Conservation (phyloP, 2,888 invertebrate genomes). For the Melieria crassipennis region DNA sequence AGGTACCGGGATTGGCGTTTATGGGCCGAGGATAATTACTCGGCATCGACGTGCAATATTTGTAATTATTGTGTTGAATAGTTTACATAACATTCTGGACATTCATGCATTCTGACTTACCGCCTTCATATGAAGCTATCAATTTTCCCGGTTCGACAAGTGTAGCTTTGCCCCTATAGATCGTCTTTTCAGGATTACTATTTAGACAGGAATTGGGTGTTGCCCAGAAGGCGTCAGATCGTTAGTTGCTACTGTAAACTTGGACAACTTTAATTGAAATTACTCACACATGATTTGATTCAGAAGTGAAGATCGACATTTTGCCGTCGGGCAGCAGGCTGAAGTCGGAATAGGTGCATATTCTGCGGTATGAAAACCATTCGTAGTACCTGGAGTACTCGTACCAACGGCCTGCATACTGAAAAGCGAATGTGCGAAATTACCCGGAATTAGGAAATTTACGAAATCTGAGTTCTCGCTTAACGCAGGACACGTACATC, state of each 20-base stretch:
- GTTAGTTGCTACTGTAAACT: not conserved
- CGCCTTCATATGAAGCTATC: conserved; percentile 41
- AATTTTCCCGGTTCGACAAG: conserved; percentile 46
- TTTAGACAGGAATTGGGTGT: not conserved
- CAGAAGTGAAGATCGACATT: conserved; percentile 67
- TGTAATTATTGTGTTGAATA: no score
- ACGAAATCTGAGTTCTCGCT: no score
- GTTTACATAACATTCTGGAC: not conserved
- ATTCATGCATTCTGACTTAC: no score
- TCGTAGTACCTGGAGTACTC: conserved; percentile 79
- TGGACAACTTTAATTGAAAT: not conserved
- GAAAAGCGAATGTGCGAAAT: conserved; percentile 27
- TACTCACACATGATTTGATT: conserved; percentile 66
- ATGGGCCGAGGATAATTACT: no score
- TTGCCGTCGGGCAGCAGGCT: conserved; percentile 58
- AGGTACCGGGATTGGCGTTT: no score
- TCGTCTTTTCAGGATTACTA: not conserved
- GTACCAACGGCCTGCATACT: conserved; percentile 81
- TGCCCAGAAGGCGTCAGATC: not conserved
- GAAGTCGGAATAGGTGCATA: conserved; percentile 76
- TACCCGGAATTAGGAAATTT: not conserved
- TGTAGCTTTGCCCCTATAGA: conserved; percentile 44
- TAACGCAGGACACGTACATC: conserved; percentile 34
- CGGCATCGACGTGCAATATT: no score
- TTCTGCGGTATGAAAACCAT: conserved; percentile 75